Conservation (phyloP, 2,888 invertebrate species). For the Diloba caeruleocephala region DNA sequence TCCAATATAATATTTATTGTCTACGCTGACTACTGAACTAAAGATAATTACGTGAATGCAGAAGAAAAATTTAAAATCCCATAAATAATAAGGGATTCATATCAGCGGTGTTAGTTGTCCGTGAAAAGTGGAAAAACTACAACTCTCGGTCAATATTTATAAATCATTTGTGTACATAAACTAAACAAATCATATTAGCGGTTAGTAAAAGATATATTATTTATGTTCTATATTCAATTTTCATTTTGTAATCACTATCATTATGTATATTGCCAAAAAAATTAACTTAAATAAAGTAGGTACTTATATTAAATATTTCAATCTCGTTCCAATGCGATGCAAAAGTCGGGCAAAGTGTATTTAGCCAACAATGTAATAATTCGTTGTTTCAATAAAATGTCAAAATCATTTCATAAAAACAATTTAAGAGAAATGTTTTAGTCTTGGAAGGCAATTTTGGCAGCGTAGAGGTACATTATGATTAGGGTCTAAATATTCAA, state of each 20-base stretch:
- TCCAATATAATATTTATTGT: background rate
- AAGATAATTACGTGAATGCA: too few relatives aligned
- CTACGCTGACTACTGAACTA: too few relatives aligned
- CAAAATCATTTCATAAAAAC: conserved; percentile 34
- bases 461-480: conserved; percentile 47
- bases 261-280: conserved; percentile 25
- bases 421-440: conserved; percentile 22
- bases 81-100: too few relatives aligned
- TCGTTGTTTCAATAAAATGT: conserved; percentile 46
- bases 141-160: background rate
- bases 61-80: too few relatives aligned
- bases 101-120: too few relatives aligned
- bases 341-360: conserved; percentile 16
- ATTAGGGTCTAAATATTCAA: conserved; percentile 26
- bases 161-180: background rate
- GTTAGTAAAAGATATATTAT: conserved; percentile 3
- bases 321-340: conserved; percentile 8
- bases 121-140: background rate
- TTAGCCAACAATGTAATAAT: conserved; percentile 31
- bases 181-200: too few relatives aligned
- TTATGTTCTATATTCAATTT: background rate
- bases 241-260: too few relatives aligned
- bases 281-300: too few relatives aligned
- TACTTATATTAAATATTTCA: too few relatives aligned
- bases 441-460: conserved; percentile 58